Evolutionary conservation across 2,797 vertebrate genomes (phyloP).

Genomic region (Tamandua tetradactyla): DNA sequence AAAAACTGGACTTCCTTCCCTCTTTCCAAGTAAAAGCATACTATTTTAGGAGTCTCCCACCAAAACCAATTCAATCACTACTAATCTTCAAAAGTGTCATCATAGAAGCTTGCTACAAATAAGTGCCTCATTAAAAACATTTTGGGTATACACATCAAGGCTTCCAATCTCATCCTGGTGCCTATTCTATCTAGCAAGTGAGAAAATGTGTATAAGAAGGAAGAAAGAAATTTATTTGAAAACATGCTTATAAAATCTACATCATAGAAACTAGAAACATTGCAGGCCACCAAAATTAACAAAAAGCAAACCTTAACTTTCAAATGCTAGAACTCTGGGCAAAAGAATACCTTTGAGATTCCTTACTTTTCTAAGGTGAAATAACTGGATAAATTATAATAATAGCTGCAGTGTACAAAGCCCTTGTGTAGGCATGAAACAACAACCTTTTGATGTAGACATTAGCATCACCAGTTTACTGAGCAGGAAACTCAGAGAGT

Average conservation of each 20-base stretch:
- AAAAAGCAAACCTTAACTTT: neutral
- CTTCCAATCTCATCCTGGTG: neutral
- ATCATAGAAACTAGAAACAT: neutral
- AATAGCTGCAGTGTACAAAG: neutral
- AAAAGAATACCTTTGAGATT: neutral
- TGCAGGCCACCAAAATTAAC: neutral
- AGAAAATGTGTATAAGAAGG: neutral
- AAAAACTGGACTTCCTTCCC: neutral
- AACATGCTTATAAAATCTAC: conserved; percentile 12
- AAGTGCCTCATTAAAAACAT: neutral
- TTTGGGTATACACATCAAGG: neutral
- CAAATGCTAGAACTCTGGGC: neutral
- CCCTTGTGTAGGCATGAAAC: neutral
- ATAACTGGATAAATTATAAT: neutral
- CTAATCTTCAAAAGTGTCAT: neutral
- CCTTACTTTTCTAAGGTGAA: conserved; percentile 9
- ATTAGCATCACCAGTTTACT: neutral
- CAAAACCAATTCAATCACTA: neutral
- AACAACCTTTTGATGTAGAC: neutral
- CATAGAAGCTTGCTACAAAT: neutral
- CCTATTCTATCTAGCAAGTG: neutral
- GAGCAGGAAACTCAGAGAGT: neutral
- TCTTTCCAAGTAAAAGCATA: neutral
- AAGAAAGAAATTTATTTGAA: conserved; percentile 27
- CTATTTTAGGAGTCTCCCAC: neutral